Evolutionary conservation across 2,113 vertebrate genomes (phyloP), one percentile per base, ranked within the genome.

Genomic region (Oophaga pumilio): DNA sequence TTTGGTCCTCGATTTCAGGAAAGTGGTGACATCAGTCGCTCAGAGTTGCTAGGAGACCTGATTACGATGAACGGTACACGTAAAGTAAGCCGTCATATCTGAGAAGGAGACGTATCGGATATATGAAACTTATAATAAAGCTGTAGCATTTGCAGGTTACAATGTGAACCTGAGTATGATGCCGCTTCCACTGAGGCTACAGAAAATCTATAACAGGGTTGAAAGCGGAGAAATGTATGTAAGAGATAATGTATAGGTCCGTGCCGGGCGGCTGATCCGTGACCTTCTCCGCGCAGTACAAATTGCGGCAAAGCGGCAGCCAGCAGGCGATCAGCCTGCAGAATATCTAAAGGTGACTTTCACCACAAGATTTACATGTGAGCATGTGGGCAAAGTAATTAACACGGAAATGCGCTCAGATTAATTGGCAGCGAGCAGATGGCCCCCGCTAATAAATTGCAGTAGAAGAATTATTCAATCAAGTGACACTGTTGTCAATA

Each of bases 41-140:
- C 59, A 56, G 49, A 33, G 87, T 88, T 88, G 81, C 87, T 77
- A 88, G 81, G 81, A 84, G 68, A 88, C 87, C 24, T 1, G 56
- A 83, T 76, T 33, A 57, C 50, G 59, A 73, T 18, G 11, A 52
- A 76, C 56, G 87, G 33, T 77, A 77, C 64, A 50, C 17, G 77
- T 82, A 28, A 87, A 73, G 50, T 56, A 62, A 60, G 24, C 20
- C 28, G 26, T 76, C 11, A 80, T 24, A 59, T 60, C 66, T 71
- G 62, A 11, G 77, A 52, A 43, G 24, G 5, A 76, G 66, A 76
- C 76, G 76, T 56, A 26, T 17, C 3, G 9, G 53, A 62, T 22
- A 64, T 43, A 56, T 33, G 20, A 83, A 82, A 88, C 69, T 15
- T 53, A 28, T 17, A 22, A 82, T 88, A n/a, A 77, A 18, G n/a